Base-by-base conservation (phyloP, 2,888 invertebrate species). In the Palloptera scutellata region DNA sequence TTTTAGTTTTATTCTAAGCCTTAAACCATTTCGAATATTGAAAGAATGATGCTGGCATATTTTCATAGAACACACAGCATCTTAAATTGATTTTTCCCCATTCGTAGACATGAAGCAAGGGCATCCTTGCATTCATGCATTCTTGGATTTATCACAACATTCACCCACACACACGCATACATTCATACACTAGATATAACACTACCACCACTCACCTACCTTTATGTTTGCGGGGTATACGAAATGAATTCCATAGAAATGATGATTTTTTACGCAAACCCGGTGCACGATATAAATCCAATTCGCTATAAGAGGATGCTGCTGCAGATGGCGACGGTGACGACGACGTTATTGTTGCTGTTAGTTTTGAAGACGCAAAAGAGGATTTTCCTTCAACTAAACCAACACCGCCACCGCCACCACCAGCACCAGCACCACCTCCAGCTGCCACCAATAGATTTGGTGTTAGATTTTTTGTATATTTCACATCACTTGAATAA, bases 191-290 rank as follows among this genome's bases (percentile, higher is more conserved):
- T 40, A 2, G 12, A 40, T 41, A 20, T 40, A 11, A 2, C 41
- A n/a, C 41, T 40, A 11, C 13, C 41, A n/a, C 41, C 59, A 45
- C 19, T 70, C 66, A 73, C 73, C 74, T 67, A 73, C 72, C 72
- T 79, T 84, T 85, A 55, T 80, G 78, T 70, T 82, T 83, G 72
- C 85, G 83, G 69, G 84, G 82, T 76, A 83, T 74, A 45, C 85
- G 83, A 77, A 85, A 84, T 53, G 84, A 85, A 60, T 81, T 85
- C 84, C 84, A 85, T 59, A 85, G 71, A 64, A 85, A 83, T 61
- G 82, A 74, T 45, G 83, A 80, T 69, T 83, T 82, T 55, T 78
- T 79, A 20, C 79, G 74, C 69, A 79, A 67, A 45, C 73, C 76
- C 64, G 78, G 74, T 68, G 76, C 73, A 53, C 81, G 79, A 73